These are phyloP conservation scores for Sphaeridia pumilis DNA, from an alignment of 2,888 invertebrate species.

Conservation along the genomic window DNA sequence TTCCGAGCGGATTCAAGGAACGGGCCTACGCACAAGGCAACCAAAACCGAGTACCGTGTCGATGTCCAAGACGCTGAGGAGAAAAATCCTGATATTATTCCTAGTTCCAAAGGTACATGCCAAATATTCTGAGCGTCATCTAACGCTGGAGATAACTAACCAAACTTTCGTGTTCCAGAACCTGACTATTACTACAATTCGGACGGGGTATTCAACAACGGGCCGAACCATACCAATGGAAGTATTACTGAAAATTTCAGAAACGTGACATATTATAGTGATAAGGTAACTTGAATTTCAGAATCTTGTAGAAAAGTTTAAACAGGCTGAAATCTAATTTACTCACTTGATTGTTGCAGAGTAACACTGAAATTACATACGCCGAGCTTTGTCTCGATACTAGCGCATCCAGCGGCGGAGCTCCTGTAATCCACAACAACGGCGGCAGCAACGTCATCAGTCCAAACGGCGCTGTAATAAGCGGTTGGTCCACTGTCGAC, in stretches of 20 bases:
- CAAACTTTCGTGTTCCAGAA: constrained; percentile 17
- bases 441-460: constrained; percentile 19
- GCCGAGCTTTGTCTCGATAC: constrained; percentile 50
- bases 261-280: constrained; percentile 36
- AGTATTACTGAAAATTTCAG: constrained; percentile 36
- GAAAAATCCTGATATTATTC: constrained; percentile 75
- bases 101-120: constrained; percentile 75
- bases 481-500: constrained; percentile 37
- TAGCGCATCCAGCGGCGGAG: constrained; percentile 41
- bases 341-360: constrained; percentile 23
- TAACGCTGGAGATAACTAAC: not conserved
- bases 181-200: constrained; percentile 33
- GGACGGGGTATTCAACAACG: constrained; percentile 32
- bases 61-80: constrained; percentile 61
- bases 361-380: constrained; percentile 49
- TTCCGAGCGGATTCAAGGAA: constrained; percentile 30
- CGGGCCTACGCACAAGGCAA: constrained; percentile 50
- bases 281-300: constrained; percentile 28
- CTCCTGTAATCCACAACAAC: constrained; percentile 18
- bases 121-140: no score
- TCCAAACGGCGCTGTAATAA: constrained; percentile 14
- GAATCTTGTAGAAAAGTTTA: not conserved
- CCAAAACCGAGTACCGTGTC: constrained; percentile 54
- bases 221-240: constrained; percentile 36
- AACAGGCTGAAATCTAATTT: not conserved